Conservation (phyloP, 1,140 invertebrate genomes). For the Drosophila cardini region DNA sequence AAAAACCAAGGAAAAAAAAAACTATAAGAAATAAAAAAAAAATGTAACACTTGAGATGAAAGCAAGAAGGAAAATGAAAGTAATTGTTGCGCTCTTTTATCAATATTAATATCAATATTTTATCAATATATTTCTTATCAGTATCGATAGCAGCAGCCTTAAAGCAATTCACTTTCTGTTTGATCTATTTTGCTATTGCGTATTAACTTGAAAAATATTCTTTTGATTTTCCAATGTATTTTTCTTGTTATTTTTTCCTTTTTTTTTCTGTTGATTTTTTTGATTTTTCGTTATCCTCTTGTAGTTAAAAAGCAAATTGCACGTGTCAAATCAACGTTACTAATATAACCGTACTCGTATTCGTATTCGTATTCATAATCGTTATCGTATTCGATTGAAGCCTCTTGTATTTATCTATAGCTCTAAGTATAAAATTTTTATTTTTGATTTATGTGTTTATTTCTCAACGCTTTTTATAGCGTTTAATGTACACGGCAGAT, state of each 20-base stretch:
- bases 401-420: slow-evolving; percentile 28
- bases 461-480: slow-evolving; percentile 38
- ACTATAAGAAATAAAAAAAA: background rate
- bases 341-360: slow-evolving; percentile 51
- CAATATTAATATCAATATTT: slow-evolving; percentile 20
- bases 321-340: slow-evolving; percentile 56
- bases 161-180: slow-evolving; percentile 16
- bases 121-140: background rate
- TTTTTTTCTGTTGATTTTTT: no score
- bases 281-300: slow-evolving; percentile 26
- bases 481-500: slow-evolving; percentile 36
- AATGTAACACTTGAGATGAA: background rate
- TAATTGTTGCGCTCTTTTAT: slow-evolving; percentile 11
- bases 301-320: slow-evolving; percentile 63
- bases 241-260: slow-evolving; percentile 8
- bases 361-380: slow-evolving; percentile 49
- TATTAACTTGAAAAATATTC: slow-evolving; percentile 5
- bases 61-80: slow-evolving; percentile 3
- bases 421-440: slow-evolving; percentile 4
- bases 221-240: slow-evolving; percentile 5
- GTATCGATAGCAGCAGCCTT: slow-evolving; percentile 11
- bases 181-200: slow-evolving; percentile 16
- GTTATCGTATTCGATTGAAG: slow-evolving; percentile 48
- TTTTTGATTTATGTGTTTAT: slow-evolving; percentile 21
- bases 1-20: slow-evolving; percentile 2